These are phyloP conservation scores for Chrysemys picta DNA, from an alignment of 2,113 vertebrate species.

Conservation along the genomic window DNA sequence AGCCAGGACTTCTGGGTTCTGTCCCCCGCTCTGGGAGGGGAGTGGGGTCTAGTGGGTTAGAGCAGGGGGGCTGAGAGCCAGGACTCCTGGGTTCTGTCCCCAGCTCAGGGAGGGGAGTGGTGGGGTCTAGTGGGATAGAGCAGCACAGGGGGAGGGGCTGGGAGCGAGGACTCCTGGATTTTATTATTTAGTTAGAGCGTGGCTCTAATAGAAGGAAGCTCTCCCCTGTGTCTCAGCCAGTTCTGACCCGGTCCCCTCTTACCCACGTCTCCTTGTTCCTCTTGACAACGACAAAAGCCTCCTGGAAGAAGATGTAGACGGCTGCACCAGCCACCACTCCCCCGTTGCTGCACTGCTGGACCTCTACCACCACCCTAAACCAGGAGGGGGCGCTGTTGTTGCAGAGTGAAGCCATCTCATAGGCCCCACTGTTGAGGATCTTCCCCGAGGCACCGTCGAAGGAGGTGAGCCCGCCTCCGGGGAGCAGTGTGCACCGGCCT, in stretches of 20 bases:
- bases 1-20: no score
- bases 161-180: neutral
- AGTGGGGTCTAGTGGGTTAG: no score
- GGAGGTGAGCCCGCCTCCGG: slow-evolving; percentile 44
- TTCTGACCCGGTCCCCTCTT: neutral
- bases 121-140: no score
- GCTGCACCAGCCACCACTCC: neutral
- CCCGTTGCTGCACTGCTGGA: slow-evolving; percentile 3
- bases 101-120: no score
- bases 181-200: neutral
- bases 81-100: no score
- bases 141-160: no score
- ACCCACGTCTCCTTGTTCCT: slow-evolving; percentile 54
- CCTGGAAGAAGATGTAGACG: slow-evolving; percentile 58
- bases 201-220: neutral
- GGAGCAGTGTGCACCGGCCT: slow-evolving; percentile 50
- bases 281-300: slow-evolving; percentile 43
- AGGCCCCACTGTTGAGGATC: slow-evolving; percentile 17
- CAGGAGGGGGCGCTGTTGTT: neutral
- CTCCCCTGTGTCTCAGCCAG: neutral
- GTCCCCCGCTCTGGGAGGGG: no score
- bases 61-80: no score
- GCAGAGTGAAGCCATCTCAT: slow-evolving; percentile 63
- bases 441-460: slow-evolving; percentile 45
- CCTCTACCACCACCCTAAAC: slow-evolving; percentile 66